Base-by-base conservation (phyloP, 2,797 vertebrate genomes). In the Picus viridis region DNA sequence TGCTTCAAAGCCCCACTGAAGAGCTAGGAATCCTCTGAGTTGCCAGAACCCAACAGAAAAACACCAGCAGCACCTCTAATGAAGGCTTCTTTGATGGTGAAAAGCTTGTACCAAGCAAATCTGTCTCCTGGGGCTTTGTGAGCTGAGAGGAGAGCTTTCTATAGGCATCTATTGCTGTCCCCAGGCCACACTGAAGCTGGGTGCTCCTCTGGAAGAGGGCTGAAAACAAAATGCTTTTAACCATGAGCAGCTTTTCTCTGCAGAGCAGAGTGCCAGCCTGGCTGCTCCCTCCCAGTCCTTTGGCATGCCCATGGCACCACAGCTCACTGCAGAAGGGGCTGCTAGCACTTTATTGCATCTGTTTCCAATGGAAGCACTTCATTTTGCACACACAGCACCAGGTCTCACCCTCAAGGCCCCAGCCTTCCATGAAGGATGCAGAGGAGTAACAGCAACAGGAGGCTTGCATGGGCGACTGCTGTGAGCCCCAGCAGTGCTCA, bases 181-280 rank as follows among this genome's bases (percentile, higher is more conserved):
- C 57, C 47, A 49, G 51, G 73, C 84, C 67, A 67, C 8, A 2
- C 16, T 51, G 80, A 83, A 62, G 29, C 79, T 63, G 57, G 23
- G 26, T 43, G 39, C 76, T 39, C 43, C 85, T 20, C 72, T 61
- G 57, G 8, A 79, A 59, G 29, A 85, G 6, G 49, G 86, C 62
- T 14, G 43, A 77, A 84, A 93, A 57, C 75, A 89, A 76, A 88
- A 74, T 16, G 34, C 15, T 58, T 80, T 84, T 45, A 76, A 94
- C 4, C 4, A 76, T 39, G 14, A 84, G 62, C 3, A 3, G 43
- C 57, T 61, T 17, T 45, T 86, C 36, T 83, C 76, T 69, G 53
- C 83, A 78, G 54, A 57, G 83, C n/a, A 29, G 16, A 39, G 8
- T 19, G 80, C 20, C 59, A 80, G 6, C 57, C 76, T 19, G 16